Base-by-base conservation (phyloP, 2,113 vertebrate genomes). In the Nyctereutes procyonoides region DNA sequence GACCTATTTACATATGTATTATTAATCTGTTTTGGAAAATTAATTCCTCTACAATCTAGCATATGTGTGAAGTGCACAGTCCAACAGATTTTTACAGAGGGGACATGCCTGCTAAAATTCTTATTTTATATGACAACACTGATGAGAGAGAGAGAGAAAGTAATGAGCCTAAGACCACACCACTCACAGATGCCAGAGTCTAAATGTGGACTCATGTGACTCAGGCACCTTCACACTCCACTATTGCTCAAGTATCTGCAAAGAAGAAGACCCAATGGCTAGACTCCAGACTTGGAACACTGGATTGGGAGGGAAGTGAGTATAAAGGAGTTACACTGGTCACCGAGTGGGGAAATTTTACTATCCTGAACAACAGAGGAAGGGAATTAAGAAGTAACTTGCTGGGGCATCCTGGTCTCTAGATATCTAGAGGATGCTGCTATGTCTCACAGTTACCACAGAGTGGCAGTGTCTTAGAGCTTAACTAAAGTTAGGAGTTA, bases 401-500 rank as follows among this genome's bases (percentile, higher is more conserved):
- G 43, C 76, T 58, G 16, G 63, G 83, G 62, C 38, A 87, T 53
- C 35, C 19, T 28, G 16, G 8, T 93, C 79, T 43, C 5, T 13
- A n/a, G 0, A 62, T 63, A 82, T 28, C 90, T 4, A 71, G 55
- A 88, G 22, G 17, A 60, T 13, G 2, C 12, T 80, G 90, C 16
- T 88, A 83, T 92, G 96, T 93, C 73, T 95, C n/a, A n/a, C 48
- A 98, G n/a, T 84, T 73, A 96, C 98, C 99, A 99, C 98, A 98
- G 93, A 93, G 99, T 98, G 99, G 99, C 98, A 99, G 97, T 99
- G 98, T 98, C 97, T 95, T 88, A 97, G 98, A 98, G 83, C 96
- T 53, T 98, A 98, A 97, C 67, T 94, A 73, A 97, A 97, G 82
- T 89, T 55, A 94, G 90, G 63, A 80, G 30, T n/a, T 82, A 24